Base-by-base conservation (phyloP, 92 coral and sea anemone genomes). In the Phenganax marumi region DNA sequence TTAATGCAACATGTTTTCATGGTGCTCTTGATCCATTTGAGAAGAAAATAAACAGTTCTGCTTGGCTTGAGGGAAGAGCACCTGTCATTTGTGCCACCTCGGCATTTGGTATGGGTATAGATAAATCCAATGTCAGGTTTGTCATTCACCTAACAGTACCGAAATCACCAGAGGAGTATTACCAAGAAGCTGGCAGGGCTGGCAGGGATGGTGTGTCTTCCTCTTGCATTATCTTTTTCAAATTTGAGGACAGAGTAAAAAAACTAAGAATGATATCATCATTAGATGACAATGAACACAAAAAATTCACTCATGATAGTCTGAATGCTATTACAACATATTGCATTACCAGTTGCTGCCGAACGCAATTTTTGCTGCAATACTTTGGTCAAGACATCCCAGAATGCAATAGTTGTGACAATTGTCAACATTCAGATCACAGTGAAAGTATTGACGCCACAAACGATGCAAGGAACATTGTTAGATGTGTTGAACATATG, bases 11-110 rank as follows among this genome's bases (percentile, higher is more conserved):
- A 2, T 70, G 16, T 46, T 70, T 33, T 17, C 76, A 70, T 70
- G 76, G 76, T 43, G 76, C 52, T 6, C 76, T 66, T 66, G 73
- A 66, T 66, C 73, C 73, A 66, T 66, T 66, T 66, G 73, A 66
- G 25, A 70, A 70, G 76, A 46, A 70, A 33, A 52, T 16, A 70
- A 70, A 70, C 7, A 33, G 76, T 46, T 43, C 53, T 33, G 51
- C 53, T 50, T 70, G 76, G 76, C 76, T 70, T 5, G 76, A 70
- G 19, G 53, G 25, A 33, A 70, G 53, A 46, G 76, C 53, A 12
- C 52, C 12, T 33, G 76, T 70, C 53, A 70, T 70, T 33, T 70
- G 76, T 70, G 53, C 52, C 55, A 70, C 76, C 25, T 33, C 52
- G 1, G 76, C 76, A 8, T 70, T 70, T 70, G 76, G 76, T 12